Evolutionary conservation across 2,113 vertebrate genomes (phyloP).

Genomic region (Sceloporus undulatus): DNA sequence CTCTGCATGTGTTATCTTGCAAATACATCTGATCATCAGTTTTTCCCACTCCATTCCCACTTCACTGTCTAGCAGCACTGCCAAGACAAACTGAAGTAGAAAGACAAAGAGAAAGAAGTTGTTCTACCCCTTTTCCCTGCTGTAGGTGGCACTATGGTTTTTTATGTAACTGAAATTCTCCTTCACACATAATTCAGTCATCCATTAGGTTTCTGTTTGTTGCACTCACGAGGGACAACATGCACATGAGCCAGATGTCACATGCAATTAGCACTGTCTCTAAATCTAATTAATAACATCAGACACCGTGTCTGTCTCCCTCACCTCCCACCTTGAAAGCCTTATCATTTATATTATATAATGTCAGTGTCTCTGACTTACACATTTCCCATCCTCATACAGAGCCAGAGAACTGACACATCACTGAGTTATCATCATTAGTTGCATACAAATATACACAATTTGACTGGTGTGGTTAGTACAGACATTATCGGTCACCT

Average conservation of each 20-base stretch:
- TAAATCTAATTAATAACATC: constrained; percentile 56
- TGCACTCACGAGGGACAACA: constrained; percentile 36
- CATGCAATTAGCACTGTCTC: constrained; percentile 54
- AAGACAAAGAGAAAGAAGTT: neutral
- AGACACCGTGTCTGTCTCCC: constrained; percentile 58
- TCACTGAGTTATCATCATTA: neutral
- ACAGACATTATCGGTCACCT: neutral
- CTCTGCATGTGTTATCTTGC: neutral
- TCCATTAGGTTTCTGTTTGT: neutral
- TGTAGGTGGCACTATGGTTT: neutral
- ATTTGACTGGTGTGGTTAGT: neutral
- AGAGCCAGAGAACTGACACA: neutral
- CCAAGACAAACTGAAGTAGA: neutral
- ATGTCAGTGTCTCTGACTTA: constrained; percentile 31
- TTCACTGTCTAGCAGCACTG: neutral
- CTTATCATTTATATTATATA: constrained; percentile 47
- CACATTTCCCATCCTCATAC: constrained; percentile 20
- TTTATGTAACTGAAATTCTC: neutral
- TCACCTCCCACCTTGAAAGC: constrained; percentile 39
- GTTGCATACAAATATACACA: neutral
- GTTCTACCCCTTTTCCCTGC: neutral
- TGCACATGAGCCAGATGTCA: constrained; percentile 31
- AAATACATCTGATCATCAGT: neutral
- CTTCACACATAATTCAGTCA: constrained; percentile 39
- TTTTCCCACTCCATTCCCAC: neutral